phyloP scores from a whole-genome alignment of 2,113 vertebrate genomes.

The Tonatia bakeri region DNA sequence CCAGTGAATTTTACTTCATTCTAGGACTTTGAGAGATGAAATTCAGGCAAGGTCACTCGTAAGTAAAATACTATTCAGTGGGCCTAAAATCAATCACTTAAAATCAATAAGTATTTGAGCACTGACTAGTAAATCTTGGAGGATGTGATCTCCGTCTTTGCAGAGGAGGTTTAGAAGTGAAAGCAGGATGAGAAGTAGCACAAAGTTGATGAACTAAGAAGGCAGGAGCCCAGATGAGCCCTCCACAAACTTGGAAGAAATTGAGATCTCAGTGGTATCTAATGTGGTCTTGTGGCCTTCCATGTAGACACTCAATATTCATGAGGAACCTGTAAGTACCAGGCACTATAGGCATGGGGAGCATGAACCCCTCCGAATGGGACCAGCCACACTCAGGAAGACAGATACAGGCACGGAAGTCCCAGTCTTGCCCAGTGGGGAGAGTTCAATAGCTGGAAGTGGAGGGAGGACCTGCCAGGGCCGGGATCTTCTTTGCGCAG shows the following conservation, averaged over 20 bases:
- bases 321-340: background rate
- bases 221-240: background rate
- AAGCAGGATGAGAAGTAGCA: background rate
- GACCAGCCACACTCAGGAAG: background rate
- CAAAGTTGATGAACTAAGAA: background rate
- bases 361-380: background rate
- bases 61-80: background rate
- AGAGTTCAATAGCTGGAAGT: background rate
- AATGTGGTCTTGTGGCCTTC: background rate
- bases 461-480: background rate
- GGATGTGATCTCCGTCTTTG: background rate
- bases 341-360: background rate
- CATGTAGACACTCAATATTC: background rate
- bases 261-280: background rate
- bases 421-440: background rate
- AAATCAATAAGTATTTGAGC: background rate
- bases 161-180: background rate
- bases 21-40: background rate
- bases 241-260: background rate
- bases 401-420: background rate
- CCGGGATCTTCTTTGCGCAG: background rate
- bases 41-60: background rate
- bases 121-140: background rate
- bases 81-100: background rate
- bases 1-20: background rate